Percentiles rank a stretch among this genome's conserved stretches.
phyloP scores from a whole-genome alignment of 2,797 vertebrate species.

The Neosilurus mollespiculum region DNA sequence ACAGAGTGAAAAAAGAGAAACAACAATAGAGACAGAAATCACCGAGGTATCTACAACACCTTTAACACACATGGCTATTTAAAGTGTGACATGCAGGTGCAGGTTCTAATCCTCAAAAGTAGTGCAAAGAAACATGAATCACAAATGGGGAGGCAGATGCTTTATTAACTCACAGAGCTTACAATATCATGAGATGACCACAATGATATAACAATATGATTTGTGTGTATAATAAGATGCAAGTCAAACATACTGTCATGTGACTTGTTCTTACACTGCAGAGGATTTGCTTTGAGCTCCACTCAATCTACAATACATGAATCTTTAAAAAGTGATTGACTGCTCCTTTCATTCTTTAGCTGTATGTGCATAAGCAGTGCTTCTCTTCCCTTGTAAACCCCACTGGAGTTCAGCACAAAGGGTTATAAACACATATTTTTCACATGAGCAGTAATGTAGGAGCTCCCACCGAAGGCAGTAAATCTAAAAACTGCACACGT shows the following conservation, averaged over 20 bases:
- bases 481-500: conserved; percentile 37
- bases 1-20: conserved; percentile 11
- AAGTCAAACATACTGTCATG: conserved; percentile 20
- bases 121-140: neutral
- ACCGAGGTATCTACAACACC: neutral
- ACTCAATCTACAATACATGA: conserved; percentile 2
- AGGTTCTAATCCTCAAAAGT: neutral
- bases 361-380: neutral
- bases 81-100: neutral
- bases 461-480: conserved; percentile 38
- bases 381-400: conserved; percentile 30
- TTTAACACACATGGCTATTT: neutral
- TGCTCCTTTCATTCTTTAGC: conserved; percentile 6
- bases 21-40: neutral
- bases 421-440: conserved; percentile 42
- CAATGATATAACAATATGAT: conserved; percentile 23
- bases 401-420: conserved; percentile 22
- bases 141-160: neutral
- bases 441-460: conserved; percentile 44
- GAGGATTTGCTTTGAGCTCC: conserved; percentile 9
- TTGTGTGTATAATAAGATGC: conserved; percentile 25
- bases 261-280: neutral
- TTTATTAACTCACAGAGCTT: conserved; percentile 43
- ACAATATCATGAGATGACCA: conserved; percentile 13
- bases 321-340: conserved; percentile 25